Conservation (phyloP, 2,888 invertebrate species). For the Ceratothoa steindachneri region DNA sequence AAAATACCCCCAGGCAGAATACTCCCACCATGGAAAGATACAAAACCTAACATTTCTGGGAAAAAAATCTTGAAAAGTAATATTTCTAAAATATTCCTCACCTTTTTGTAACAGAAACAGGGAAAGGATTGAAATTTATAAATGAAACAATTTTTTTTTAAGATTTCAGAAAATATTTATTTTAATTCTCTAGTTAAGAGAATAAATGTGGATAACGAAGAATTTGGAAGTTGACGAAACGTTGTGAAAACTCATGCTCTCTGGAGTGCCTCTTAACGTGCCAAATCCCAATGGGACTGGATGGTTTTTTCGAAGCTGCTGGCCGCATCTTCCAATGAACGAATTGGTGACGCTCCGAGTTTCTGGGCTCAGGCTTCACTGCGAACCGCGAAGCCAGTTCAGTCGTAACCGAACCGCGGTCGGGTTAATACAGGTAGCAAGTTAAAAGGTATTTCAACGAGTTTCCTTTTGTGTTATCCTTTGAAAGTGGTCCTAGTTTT, state of each 20-base stretch:
- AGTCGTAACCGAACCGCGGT: not conserved
- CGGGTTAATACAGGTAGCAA: too few species aligned
- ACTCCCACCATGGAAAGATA: not conserved
- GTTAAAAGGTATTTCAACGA: too few species aligned
- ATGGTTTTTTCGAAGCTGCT: not conserved
- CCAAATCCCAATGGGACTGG: slow-evolving; percentile 9
- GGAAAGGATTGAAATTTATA: too few species aligned
- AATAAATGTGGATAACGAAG: not conserved
- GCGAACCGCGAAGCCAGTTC: not conserved
- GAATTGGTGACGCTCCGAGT: not conserved
- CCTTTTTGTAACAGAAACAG: too few species aligned
- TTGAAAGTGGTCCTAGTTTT: too few species aligned
- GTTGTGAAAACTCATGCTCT: not conserved
- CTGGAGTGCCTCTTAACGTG: slow-evolving; percentile 7
- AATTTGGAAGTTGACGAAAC: not conserved
- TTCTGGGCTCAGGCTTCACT: too few species aligned
- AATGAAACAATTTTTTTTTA: too few species aligned
- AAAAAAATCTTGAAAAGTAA: too few species aligned
- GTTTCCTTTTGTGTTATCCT: too few species aligned
- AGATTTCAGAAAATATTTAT: too few species aligned
- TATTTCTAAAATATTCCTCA: too few species aligned
- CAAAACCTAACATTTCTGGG: not conserved
- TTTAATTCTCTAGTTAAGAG: too few species aligned
- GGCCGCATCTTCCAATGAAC: slow-evolving; percentile 9
- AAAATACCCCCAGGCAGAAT: not conserved